Evolutionary conservation across 2,797 vertebrate species (phyloP).

Genomic region (Dicrostonyx torquatus): DNA sequence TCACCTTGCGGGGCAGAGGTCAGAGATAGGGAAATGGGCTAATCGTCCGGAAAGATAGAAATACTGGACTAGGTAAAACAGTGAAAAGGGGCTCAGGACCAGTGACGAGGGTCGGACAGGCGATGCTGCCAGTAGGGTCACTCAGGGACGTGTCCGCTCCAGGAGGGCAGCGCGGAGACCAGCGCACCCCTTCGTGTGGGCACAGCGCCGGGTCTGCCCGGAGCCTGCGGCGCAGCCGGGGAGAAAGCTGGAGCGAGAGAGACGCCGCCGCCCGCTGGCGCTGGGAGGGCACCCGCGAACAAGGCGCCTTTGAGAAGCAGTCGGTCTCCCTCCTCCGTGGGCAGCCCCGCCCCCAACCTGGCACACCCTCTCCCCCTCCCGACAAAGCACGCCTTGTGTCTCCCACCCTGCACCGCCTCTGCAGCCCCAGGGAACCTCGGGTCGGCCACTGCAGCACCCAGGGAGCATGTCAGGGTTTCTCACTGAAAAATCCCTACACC

Average conservation of each 20-base stretch:
- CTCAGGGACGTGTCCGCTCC: conserved; percentile 56
- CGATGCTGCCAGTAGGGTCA: conserved; percentile 17
- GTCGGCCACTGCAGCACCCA: background rate
- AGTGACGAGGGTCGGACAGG: background rate
- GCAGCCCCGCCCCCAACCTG: conserved; percentile 66
- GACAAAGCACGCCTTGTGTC: conserved; percentile 81
- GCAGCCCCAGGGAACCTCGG: conserved; percentile 47
- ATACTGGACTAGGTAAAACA: background rate
- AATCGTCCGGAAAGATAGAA: background rate
- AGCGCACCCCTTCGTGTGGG: conserved; percentile 40
- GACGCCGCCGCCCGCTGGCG: conserved; percentile 76
- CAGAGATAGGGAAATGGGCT: background rate
- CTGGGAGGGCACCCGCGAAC: conserved; percentile 64
- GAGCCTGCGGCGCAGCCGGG: conserved; percentile 55
- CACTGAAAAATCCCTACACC: background rate
- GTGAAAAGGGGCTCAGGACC: background rate
- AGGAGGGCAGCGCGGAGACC: background rate
- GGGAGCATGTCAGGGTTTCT: background rate
- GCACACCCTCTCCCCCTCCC: conserved; percentile 66
- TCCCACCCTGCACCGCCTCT: conserved; percentile 54
- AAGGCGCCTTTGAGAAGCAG: conserved; percentile 79
- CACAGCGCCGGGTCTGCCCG: conserved; percentile 66
- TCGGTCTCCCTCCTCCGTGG: background rate
- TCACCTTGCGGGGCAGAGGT: rapidly evolving
- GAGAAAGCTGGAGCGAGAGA: background rate